Base-by-base conservation (phyloP, 2,797 vertebrate genomes). In the Danio tinwini region DNA sequence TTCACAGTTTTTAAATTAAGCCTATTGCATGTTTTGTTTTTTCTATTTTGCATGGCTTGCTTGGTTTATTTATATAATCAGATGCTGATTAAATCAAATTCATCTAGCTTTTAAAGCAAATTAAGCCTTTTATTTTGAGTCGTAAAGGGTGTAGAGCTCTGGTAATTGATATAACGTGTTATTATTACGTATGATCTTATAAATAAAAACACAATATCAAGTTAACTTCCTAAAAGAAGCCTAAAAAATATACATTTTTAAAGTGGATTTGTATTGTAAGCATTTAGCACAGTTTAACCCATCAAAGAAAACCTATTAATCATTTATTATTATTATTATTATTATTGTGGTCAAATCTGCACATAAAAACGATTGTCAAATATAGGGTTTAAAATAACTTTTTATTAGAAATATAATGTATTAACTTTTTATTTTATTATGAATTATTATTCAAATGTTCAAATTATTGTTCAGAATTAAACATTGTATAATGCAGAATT, bases 1-100 rank as follows among this genome's bases (percentile, higher is more conserved):
- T 29, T 42, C 16, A 29, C 12, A 64, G 7, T 6, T 16, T 29
- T 49, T 13, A 29, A 62, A 17, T 6, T 39, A 7, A 40, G 29
- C 3, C 29, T 29, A 47, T 12, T 37, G 45, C 21, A 9, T 6
- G 17, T 37, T 37, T 40, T 29, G 29, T 58, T 8, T 3, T 56
- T 8, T 3, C 10, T 11, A 17, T 39, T 14, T 50, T 21, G 47
- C 37, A 29, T 63, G 65, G 49, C 76, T 78, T 78, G 67, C 67
- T 59, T 59, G 44, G 4, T n/a, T 50, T 19, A 9, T 56, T 8
- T 55, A 37, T 55, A 37, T 74, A 39, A 74, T 47, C 21, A 39
- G 6, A 50, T 74, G 16, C 72, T 50, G 6, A 47, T 49, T 16
- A 45, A 11, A n/a, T 14, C 17, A 56, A 45, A n/a, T 58, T 11